phyloP scores from a whole-genome alignment of 2,113 vertebrate genomes.

The Apistogramma diplotaenia region DNA sequence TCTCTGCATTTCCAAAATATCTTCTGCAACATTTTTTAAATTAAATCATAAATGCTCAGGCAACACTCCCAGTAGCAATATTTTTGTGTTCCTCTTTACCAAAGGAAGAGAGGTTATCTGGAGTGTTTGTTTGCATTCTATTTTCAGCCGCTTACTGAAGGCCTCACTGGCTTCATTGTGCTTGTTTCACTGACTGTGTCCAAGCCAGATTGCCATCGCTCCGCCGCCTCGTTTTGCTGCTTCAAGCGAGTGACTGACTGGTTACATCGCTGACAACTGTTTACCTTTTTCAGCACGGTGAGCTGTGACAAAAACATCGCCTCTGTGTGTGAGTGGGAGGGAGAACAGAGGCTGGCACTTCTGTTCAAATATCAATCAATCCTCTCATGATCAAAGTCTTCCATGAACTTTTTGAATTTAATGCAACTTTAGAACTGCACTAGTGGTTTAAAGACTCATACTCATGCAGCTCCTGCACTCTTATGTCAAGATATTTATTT shows the following conservation, averaged over 20 bases:
- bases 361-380: background rate
- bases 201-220: slow-evolving; percentile 42
- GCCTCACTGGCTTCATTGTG: slow-evolving; percentile 46
- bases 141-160: slow-evolving; percentile 15
- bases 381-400: background rate
- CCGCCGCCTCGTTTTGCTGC: background rate
- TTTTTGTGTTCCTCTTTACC: background rate
- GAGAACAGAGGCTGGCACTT: background rate
- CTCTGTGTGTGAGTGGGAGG: background rate
- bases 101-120: background rate
- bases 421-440: background rate
- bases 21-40: no score
- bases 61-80: background rate
- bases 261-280: background rate
- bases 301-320: slow-evolving; percentile 27
- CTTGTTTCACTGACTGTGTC: slow-evolving; percentile 33
- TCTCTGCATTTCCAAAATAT: no score
- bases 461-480: background rate
- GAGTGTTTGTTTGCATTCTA: slow-evolving; percentile 34
- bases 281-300: slow-evolving; percentile 25
- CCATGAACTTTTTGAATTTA: background rate
- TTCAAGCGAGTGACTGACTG: background rate
- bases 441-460: background rate
- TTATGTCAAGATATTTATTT: background rate
- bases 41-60: background rate